Evolutionary conservation across 2,888 invertebrate species (phyloP), one percentile per base, ranked within the genome.

Genomic region (Quadriops clusia): DNA sequence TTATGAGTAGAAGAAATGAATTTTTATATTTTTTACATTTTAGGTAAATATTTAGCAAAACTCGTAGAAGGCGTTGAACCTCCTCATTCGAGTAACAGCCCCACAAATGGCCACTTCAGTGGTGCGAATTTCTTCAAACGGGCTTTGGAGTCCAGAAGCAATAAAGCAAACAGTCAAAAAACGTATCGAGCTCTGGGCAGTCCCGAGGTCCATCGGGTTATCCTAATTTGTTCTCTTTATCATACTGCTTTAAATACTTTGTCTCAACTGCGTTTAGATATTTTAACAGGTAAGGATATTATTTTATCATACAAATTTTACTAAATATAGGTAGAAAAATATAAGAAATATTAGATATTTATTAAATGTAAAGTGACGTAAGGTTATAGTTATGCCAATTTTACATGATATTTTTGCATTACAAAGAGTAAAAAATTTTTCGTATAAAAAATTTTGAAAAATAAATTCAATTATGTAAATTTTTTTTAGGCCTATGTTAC

Each of bases 181-280:
- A 69, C 70, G 49, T 76, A 72, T 45, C 71, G 83, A 17, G 80
- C 83, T 50, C 59, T 91, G 23, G 87, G 86, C 15, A 81, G 84
- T 34, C 73, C 77, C 0, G 85, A 90, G 44, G 77, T 83, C 25
- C 77, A 82, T 24, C 77, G 80, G 49, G 78, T 91, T 5, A 82
- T 91, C 3, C 64, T 85, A 21, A 82, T 90, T 17, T 94, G 93
- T 61, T 80, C 84, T 11, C 74, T 97, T 65, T 97, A 93, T 61
- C 85, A 91, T 60, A 85, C 83, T 1, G 86, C 91, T 8, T 64
- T 95, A 34, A 78, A 77, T 43, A 93, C 94, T 0, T 71, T 97
- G 51, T 80, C 85, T 3, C 91, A 94, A 59, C 71, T 95, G 45
- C 81, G 82, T 54, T 67, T 91, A 34, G 91, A 94, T 56, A 93